phyloP scores from a whole-genome alignment of 2,888 invertebrate species.

The Eledona agricola region DNA sequence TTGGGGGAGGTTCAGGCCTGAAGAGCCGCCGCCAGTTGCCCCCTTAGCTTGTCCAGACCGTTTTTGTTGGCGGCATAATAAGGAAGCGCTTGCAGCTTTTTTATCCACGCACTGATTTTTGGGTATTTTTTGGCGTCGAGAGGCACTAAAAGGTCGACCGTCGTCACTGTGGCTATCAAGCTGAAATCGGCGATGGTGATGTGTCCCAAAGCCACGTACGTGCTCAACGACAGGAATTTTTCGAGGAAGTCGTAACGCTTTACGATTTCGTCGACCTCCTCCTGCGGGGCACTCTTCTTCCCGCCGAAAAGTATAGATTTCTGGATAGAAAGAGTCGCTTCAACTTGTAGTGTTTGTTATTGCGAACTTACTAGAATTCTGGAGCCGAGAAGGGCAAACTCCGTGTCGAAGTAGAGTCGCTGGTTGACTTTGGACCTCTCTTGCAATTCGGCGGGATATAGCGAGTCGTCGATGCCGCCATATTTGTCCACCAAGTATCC shows the following conservation, averaged over 20 bases:
- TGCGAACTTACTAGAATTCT: conserved; percentile 23
- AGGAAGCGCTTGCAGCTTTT: conserved; percentile 29
- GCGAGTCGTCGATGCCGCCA: conserved; percentile 60
- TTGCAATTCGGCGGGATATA: conserved; percentile 66
- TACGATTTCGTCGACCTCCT: conserved; percentile 28
- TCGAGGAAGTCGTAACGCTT: conserved; percentile 25
- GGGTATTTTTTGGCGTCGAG: conserved; percentile 48
- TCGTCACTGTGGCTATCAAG: conserved; percentile 61
- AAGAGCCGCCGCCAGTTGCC: conserved; percentile 10
- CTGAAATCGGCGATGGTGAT: conserved; percentile 56
- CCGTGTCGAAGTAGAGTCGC: conserved; percentile 64
- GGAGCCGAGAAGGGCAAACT: conserved; percentile 11
- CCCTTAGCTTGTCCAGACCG: conserved; percentile 20
- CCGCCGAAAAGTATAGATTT: conserved; percentile 25
- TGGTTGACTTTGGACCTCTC: conserved; percentile 65
- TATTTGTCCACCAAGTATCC: conserved; percentile 66
- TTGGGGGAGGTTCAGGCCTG: conserved; percentile 4
- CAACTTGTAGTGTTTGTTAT: too few relatives aligned
- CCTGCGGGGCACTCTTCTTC: conserved; percentile 30
- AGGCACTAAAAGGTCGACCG: conserved; percentile 61
- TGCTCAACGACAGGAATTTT: conserved; percentile 12
- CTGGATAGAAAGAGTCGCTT: conserved; percentile 11
- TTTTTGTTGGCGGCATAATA: conserved; percentile 26
- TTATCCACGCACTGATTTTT: conserved; percentile 32
- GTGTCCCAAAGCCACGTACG: conserved; percentile 49